phyloP scores from a whole-genome alignment of 2,797 vertebrate species.

The Balearica regulorum region DNA sequence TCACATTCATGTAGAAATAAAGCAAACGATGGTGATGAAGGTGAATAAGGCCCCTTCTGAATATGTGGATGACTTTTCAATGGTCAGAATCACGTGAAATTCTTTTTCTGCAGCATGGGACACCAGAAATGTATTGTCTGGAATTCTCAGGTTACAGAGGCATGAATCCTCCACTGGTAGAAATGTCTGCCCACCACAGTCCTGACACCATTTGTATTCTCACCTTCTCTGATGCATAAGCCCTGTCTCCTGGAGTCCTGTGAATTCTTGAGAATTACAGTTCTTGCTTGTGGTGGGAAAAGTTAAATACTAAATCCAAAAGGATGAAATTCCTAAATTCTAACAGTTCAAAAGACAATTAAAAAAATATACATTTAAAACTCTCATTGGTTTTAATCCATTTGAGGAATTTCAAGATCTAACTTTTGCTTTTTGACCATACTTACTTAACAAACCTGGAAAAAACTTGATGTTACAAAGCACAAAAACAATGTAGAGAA shows the following conservation, averaged over 20 bases:
- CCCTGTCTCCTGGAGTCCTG: background rate
- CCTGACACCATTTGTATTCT: background rate
- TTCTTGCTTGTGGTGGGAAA: background rate
- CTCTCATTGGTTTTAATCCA: background rate
- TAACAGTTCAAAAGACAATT: background rate
- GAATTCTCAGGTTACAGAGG: background rate
- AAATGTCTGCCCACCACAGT: background rate
- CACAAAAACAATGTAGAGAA: background rate
- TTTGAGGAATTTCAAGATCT: background rate
- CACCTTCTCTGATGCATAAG: background rate
- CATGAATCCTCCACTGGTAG: background rate
- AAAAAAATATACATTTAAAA: background rate
- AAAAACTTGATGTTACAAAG: background rate
- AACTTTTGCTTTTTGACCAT: background rate
- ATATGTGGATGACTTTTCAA: background rate
- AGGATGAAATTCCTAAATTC: background rate
- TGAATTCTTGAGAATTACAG: background rate
- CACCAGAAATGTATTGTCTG: background rate
- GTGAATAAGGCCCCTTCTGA: background rate
- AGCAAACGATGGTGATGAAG: background rate
- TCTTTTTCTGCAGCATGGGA: background rate
- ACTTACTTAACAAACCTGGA: background rate
- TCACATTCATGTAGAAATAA: background rate
- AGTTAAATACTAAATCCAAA: background rate
- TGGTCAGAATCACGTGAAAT: background rate